Evolutionary conservation across 2,113 vertebrate species (phyloP).

Genomic region (Lophura nycthemera): DNA sequence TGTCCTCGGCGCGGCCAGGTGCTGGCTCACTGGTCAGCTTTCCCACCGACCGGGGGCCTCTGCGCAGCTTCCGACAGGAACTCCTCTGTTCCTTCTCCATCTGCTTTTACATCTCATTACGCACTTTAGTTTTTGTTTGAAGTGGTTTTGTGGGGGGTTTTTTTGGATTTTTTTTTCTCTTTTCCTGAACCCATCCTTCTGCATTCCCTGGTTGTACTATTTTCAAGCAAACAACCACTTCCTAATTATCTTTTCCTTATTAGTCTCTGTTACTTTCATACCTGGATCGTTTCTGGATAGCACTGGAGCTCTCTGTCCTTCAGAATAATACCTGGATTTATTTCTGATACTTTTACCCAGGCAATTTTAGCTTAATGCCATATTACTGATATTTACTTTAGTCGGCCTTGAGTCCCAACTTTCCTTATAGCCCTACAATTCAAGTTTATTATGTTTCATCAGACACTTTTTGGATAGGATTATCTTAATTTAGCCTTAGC

Average conservation of each 20-base stretch:
- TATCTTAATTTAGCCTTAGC: background rate
- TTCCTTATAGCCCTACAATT: background rate
- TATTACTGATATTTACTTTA: background rate
- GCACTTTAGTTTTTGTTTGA: background rate
- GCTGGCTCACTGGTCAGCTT: background rate
- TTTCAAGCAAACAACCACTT: background rate
- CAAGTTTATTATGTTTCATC: background rate
- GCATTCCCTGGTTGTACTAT: background rate
- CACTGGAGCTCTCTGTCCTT: too few species aligned
- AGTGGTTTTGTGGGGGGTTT: too few species aligned
- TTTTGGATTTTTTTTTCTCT: too few species aligned
- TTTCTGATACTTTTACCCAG: background rate
- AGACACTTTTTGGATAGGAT: background rate
- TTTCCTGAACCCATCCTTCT: background rate
- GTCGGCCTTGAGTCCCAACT: background rate
- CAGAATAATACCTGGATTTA: background rate
- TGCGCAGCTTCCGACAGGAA: accelerated
- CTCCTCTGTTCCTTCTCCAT: accelerated
- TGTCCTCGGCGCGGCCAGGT: accelerated
- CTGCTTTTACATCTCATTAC: background rate
- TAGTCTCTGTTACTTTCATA: background rate
- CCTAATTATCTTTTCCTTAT: background rate
- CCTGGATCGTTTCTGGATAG: background rate
- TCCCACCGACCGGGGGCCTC: background rate
- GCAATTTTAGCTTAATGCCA: background rate